Evolutionary conservation across 2,797 vertebrate genomes (phyloP), one percentile per base, ranked within the genome.

Genomic region (Enteromius fasciolatus): DNA sequence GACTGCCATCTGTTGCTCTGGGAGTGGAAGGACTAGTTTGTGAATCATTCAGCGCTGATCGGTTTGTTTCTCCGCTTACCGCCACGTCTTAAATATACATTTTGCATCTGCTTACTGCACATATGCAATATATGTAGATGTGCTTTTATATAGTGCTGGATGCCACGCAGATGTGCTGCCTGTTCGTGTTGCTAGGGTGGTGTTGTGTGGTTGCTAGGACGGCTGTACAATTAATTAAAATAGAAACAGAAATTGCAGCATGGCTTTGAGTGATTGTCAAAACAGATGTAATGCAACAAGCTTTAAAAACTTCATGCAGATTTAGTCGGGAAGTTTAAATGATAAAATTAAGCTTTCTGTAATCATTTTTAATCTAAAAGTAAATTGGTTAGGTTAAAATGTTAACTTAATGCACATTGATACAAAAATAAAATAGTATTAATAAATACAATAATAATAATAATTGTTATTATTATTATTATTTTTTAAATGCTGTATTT

Each of bases 1-100:
- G 84, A 80, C 84, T 70, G 83, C 87, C 83, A 87, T 84, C 87
- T 87, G 87, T 87, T 83, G 87, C 80, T 83, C 61, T 54, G n/a
- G 77, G 44, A 87, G 76, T 48, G 76, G 63, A 83, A 87, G 79
- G 68, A 84, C 18, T 14, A 4, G 66, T 78, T 50, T 70, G 82
- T 87, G 84, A 87, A 87, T 84, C 87, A 87, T 83, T 85, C 69
- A 87, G 75, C 36, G 46, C 63, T 0, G 63, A 78, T 61, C 76
- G 41, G 77, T 57, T 69, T 83, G 25, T 84, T 73, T 59, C 75
- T 80, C 69, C 28, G 50, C 52, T 48, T 50, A 63, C 52, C 61
- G 66, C 73, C 48, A 52, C 23, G 17, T 15, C 31, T 69, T 87
- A 46, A 75, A 84, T 82, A 86, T 76, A 82, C 72, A 84, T 72